These are phyloP conservation scores for Drosophila tristis DNA, from an alignment of 1,140 invertebrate species.

Conservation along the genomic window DNA sequence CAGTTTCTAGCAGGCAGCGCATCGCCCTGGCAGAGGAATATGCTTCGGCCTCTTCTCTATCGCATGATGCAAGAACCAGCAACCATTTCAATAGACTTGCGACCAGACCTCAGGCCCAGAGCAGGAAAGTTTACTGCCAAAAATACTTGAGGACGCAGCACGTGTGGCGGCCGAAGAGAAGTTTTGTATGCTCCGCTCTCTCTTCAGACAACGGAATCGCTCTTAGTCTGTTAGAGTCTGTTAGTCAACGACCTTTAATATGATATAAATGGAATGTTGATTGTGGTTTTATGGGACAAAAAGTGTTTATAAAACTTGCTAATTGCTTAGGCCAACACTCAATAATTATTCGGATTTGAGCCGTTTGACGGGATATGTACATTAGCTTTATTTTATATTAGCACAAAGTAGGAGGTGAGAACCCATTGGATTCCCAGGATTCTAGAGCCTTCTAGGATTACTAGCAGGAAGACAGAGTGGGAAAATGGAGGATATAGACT, in stretches of 20 bases:
- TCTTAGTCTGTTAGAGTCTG: slow-evolving; percentile 30
- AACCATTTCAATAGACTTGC: slow-evolving; percentile 51
- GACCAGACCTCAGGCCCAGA: no score
- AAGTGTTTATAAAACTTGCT: slow-evolving; percentile 17
- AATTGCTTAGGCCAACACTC: no score
- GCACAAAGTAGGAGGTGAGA: no score
- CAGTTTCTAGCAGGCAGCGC: slow-evolving; percentile 15
- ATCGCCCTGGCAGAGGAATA: not conserved
- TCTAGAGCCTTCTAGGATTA: no score
- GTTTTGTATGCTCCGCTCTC: not conserved
- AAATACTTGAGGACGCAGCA: slow-evolving; percentile 28
- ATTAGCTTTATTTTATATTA: no score
- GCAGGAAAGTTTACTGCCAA: slow-evolving; percentile 32
- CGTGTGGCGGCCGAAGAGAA: slow-evolving; percentile 41
- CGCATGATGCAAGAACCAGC: slow-evolving; percentile 66
- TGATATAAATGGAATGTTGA: slow-evolving; percentile 2
- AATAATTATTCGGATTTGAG: no score
- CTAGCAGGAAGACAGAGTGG: no score
- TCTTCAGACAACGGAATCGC: not conserved
- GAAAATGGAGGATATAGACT: no score
- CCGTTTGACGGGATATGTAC: no score
- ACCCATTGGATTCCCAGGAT: no score
- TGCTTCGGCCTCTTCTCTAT: not conserved
- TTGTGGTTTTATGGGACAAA: not conserved
- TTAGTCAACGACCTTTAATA: slow-evolving; percentile 50